A percentile compares a stretch with the other conserved stretches of the same genome.
These are phyloP conservation scores for Cygnus olor DNA, from an alignment of 2,797 vertebrate genomes.

Conservation along the genomic window DNA sequence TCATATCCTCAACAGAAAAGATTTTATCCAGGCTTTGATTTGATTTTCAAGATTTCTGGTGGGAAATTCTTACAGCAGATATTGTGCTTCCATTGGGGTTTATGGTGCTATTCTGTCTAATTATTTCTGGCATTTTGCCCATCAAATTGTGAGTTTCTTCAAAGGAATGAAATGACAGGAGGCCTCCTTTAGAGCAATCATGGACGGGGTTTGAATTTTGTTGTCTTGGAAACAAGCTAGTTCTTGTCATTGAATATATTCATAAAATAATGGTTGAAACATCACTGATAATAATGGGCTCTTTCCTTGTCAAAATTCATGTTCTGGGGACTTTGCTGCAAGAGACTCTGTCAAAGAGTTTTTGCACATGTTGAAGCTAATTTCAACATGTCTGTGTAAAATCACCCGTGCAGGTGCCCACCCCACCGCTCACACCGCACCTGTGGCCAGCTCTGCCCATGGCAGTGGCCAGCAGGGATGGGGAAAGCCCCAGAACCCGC, in stretches of 20 bases:
- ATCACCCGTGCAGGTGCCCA: neutral
- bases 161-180: conserved; percentile 78
- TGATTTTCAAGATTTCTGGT: conserved; percentile 73
- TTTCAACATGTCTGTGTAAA: conserved; percentile 23
- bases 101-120: conserved; percentile 73
- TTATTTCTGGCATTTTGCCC: conserved; percentile 81
- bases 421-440: neutral
- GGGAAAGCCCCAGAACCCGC: neutral
- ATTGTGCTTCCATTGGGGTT: conserved; percentile 71
- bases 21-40: conserved; percentile 71
- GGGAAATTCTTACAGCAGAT: conserved; percentile 73
- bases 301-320: conserved; percentile 63
- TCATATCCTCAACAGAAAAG: conserved; percentile 49
- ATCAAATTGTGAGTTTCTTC: conserved; percentile 79
- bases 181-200: conserved; percentile 75
- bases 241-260: conserved; percentile 76
- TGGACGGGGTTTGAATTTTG: conserved; percentile 75
- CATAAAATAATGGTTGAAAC: conserved; percentile 71
- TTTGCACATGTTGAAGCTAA: conserved; percentile 33
- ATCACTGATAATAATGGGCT: conserved; percentile 68
- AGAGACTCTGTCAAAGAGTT: conserved; percentile 44
- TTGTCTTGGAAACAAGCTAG: conserved; percentile 83
- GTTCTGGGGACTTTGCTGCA: conserved; percentile 58
- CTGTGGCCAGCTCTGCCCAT: fast-evolving
- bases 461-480: fast-evolving